Conservation (phyloP, 2,888 invertebrate species). For the Caradrina clavipalpis region DNA sequence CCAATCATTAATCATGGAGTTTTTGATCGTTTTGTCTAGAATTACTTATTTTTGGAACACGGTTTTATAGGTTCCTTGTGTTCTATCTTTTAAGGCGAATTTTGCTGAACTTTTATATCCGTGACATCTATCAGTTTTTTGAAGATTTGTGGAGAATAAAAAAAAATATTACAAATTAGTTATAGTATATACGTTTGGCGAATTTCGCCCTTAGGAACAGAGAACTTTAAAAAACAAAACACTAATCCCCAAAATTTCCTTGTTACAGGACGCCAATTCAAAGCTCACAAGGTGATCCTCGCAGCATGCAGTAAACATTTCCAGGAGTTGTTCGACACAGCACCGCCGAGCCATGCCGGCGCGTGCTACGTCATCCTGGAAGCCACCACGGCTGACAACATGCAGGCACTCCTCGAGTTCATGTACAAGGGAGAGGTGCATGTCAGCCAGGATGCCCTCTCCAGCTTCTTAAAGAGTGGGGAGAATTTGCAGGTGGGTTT, state of each 20-base stretch:
- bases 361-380: slow-evolving; percentile 96
- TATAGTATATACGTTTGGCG: no score
- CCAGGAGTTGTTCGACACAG: slow-evolving; percentile 97
- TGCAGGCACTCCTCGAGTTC: slow-evolving; percentile 97
- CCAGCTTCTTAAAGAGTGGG: slow-evolving; percentile 97
- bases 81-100: background rate
- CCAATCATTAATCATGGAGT: background rate
- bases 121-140: no score
- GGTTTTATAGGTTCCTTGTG: background rate
- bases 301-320: slow-evolving; percentile 98
- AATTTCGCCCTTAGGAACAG: no score
- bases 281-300: slow-evolving; percentile 97
- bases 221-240: background rate
- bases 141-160: no score
- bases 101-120: background rate
- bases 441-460: slow-evolving; percentile 97
- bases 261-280: slow-evolving; percentile 95
- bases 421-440: slow-evolving; percentile 99
- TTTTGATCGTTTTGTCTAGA: background rate
- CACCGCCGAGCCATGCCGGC: slow-evolving; percentile 94
- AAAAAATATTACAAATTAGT: no score
- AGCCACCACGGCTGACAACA: slow-evolving; percentile 97
- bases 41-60: background rate
- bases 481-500: slow-evolving; percentile 95
- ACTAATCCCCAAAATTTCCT: slow-evolving; percentile 24